These are phyloP conservation scores for Typhlomys cinereus DNA, from an alignment of 2,113 vertebrate species.

Conservation along the genomic window DNA sequence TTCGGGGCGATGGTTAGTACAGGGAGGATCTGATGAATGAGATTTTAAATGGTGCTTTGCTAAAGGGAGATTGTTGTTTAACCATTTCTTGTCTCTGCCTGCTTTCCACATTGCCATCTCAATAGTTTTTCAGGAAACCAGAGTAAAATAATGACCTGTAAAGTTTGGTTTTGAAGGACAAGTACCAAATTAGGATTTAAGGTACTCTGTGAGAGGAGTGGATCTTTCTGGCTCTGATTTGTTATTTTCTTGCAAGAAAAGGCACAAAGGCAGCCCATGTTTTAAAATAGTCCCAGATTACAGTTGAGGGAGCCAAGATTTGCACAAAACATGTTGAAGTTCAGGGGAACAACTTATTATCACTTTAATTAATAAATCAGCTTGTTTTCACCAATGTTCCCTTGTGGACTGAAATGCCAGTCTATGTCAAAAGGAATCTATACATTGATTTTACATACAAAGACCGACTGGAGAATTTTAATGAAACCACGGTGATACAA, in stretches of 20 bases:
- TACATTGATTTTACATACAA: neutral
- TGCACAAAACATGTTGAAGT: conserved; percentile 42
- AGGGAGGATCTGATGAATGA: conserved; percentile 39
- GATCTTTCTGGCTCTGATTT: conserved; percentile 47
- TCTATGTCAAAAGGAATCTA: conserved; percentile 62
- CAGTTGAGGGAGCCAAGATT: conserved; percentile 46
- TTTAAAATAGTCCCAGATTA: conserved; percentile 61
- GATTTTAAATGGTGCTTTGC: conserved; percentile 65
- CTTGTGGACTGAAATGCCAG: conserved; percentile 54
- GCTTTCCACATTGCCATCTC: neutral
- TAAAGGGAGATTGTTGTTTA: conserved; percentile 15
- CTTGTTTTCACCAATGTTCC: conserved; percentile 58
- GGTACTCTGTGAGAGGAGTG: conserved; percentile 34
- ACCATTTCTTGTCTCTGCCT: neutral
- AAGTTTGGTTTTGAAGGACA: neutral
- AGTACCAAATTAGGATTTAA: conserved; percentile 34
- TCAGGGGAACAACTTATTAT: conserved; percentile 67
- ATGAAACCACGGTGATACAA: neutral
- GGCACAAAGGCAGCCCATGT: conserved; percentile 18
- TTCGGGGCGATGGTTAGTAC: conserved; percentile 66
- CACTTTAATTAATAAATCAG: conserved; percentile 72
- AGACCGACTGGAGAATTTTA: conserved; percentile 31
- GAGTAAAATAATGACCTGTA: neutral
- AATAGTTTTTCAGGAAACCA: neutral
- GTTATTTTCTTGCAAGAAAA: conserved; percentile 59